A percentile compares a stretch with the other conserved stretches of the same genome.
phyloP scores from a whole-genome alignment of 2,888 invertebrate genomes.

The Drosophila borealis region DNA sequence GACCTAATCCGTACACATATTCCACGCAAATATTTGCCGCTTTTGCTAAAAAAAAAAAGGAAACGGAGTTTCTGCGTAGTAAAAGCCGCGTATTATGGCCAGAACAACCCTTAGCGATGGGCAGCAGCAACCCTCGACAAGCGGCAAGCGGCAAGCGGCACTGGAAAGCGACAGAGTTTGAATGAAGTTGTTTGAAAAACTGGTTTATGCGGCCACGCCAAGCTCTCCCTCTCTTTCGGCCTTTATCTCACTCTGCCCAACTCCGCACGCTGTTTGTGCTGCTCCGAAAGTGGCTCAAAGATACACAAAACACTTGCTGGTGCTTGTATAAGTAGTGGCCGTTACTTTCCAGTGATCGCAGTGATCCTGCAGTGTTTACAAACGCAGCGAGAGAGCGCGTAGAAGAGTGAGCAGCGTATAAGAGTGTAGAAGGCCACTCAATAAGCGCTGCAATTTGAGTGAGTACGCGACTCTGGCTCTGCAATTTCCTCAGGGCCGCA shows the following conservation, averaged over 20 bases:
- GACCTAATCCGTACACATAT: conserved; percentile 1
- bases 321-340: neutral
- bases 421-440: conserved; percentile 8
- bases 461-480: conserved; percentile 3
- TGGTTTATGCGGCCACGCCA: conserved; percentile 36
- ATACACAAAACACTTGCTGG: conserved; percentile 9
- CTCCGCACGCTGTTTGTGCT: conserved; percentile 18
- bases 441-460: conserved; percentile 9
- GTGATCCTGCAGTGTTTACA: conserved; percentile 34
- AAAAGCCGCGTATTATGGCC: conserved; percentile 23
- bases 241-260: neutral
- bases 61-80: conserved; percentile 27
- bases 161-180: conserved; percentile 40
- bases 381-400: neutral
- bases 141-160: conserved; percentile 18
- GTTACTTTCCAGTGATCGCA: conserved; percentile 8
- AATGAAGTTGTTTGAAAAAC: conserved; percentile 37
- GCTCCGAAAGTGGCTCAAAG: conserved; percentile 15
- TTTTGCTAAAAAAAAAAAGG: neutral
- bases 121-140: conserved; percentile 39
- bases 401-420: neutral
- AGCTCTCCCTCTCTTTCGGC: neutral
- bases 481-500: conserved; percentile 25
- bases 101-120: conserved; percentile 37
- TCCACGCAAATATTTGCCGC: conserved; percentile 39